Evolutionary conservation across 1,140 invertebrate species (phyloP).

Genomic region (Diorhabda carinulata): DNA sequence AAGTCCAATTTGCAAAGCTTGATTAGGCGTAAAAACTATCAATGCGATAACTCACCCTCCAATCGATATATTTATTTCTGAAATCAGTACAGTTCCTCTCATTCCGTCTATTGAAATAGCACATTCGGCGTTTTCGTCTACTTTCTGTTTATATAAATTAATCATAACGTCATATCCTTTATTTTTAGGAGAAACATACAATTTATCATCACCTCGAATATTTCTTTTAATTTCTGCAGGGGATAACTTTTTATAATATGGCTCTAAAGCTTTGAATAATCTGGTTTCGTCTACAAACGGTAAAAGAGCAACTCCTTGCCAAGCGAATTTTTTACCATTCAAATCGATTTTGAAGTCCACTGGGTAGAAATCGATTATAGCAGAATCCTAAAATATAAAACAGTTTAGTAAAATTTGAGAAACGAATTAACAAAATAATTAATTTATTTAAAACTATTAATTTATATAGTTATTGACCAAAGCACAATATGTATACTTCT

Average conservation of each 20-base stretch:
- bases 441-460: too few species aligned
- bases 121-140: conserved; percentile 52
- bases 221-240: conserved; percentile 74
- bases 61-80: conserved; percentile 61
- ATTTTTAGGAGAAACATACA: conserved; percentile 74
- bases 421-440: too few species aligned
- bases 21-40: too few species aligned
- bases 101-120: conserved; percentile 65
- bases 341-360: conserved; percentile 97
- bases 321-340: conserved; percentile 99
- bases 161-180: conserved; percentile 64
- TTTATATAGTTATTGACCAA: too few species aligned
- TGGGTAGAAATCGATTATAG: conserved; percentile 99
- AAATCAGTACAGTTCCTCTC: conserved; percentile 66
- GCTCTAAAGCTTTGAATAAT: conserved; percentile 80
- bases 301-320: conserved; percentile 97
- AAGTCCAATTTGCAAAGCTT: too few species aligned
- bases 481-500: too few species aligned
- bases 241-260: conserved; percentile 75
- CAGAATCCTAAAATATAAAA: conserved; percentile 64
- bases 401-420: too few species aligned
- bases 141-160: conserved; percentile 60
- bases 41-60: conserved; percentile 56
- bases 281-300: conserved; percentile 97
- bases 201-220: conserved; percentile 69